Conservation (phyloP, 2,888 invertebrate genomes). For the Odontothrips loti region DNA sequence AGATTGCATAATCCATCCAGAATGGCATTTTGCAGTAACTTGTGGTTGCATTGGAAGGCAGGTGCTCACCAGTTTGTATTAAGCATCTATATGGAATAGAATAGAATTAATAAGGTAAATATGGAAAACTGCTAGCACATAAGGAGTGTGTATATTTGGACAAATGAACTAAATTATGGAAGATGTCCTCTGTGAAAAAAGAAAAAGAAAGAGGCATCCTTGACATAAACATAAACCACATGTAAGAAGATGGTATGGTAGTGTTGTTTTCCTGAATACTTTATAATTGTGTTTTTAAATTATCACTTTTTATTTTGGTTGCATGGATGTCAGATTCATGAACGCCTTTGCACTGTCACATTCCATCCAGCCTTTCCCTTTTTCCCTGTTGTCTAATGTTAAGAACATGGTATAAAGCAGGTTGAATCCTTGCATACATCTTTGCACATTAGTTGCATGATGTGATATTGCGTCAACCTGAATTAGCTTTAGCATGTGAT, state of each 20-base stretch:
- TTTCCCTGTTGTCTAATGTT: not conserved
- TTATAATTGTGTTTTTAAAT: not conserved
- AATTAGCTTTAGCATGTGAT: not conserved
- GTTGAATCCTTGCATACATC: not conserved
- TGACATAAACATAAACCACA: not conserved
- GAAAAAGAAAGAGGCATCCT: not conserved
- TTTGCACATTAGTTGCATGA: not conserved
- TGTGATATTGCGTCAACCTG: not conserved
- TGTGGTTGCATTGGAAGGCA: no score
- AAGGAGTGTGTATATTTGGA: not conserved
- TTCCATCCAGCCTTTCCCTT: slow-evolving; percentile 1
- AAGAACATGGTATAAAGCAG: not conserved
- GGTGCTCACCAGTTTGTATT: no score
- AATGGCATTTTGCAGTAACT: no score
- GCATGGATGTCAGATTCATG: not conserved
- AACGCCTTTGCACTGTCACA: not conserved
- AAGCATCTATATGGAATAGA: no score
- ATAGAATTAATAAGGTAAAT: no score
- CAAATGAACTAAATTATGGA: not conserved
- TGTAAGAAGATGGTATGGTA: not conserved
- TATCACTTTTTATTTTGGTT: not conserved
- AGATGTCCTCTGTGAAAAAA: not conserved
- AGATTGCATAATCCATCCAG: no score
- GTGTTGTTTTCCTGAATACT: not conserved
- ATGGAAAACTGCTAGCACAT: not conserved